Evolutionary conservation across 2,113 vertebrate species (phyloP).

Genomic region (Haemorhous mexicanus): DNA sequence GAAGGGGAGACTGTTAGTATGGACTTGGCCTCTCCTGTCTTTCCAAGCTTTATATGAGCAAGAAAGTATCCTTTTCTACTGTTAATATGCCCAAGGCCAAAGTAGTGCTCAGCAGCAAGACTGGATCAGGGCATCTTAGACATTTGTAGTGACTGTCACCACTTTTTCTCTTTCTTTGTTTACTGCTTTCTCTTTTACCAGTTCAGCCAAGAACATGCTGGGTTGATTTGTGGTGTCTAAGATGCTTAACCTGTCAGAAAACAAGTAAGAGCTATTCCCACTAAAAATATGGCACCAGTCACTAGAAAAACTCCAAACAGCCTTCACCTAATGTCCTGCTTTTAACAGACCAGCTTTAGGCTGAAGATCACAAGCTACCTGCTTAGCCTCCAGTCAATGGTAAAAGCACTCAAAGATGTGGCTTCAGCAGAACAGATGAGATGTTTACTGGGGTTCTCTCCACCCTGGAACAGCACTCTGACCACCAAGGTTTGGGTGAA

Average conservation of each 20-base stretch:
- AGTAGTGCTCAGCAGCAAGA: neutral
- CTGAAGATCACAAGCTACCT: neutral
- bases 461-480: neutral
- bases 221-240: neutral
- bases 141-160: neutral
- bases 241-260: neutral
- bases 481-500: neutral
- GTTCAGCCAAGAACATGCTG: neutral
- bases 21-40: neutral
- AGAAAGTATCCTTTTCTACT: neutral
- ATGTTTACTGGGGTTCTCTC: neutral
- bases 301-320: neutral
- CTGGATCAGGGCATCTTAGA: neutral
- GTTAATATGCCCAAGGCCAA: neutral
- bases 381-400: accelerated
- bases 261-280: neutral
- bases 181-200: neutral
- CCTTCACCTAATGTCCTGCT: neutral
- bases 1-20: neutral
- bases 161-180: neutral
- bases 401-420: neutral
- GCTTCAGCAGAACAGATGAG: neutral
- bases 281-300: neutral
- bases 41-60: neutral
- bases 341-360: neutral